A percentile compares a stretch with the other conserved stretches of the same genome.
phyloP scores from a whole-genome alignment of 2,797 vertebrate genomes.

The Microcaecilia unicolor region DNA sequence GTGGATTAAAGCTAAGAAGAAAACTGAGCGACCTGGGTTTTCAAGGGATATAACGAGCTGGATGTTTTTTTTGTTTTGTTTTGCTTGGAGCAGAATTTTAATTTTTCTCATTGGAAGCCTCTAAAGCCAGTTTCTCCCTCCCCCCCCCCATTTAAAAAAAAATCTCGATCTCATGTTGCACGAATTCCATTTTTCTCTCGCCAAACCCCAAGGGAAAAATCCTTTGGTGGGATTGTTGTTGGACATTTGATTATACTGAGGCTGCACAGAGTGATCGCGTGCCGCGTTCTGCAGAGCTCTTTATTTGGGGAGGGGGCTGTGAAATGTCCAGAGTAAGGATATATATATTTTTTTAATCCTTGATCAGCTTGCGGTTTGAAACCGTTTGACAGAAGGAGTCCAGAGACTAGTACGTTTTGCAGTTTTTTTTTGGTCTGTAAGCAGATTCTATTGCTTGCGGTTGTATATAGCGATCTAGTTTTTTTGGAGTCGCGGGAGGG shows the following conservation, averaged over 20 bases:
- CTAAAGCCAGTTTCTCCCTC: slow-evolving; percentile 2
- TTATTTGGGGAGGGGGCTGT: slow-evolving; percentile 16
- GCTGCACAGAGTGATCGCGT: slow-evolving; percentile 23
- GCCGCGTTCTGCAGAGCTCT: slow-evolving; percentile 22
- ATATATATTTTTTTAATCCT: too few species aligned
- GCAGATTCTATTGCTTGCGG: too few species aligned
- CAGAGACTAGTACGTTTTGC: too few species aligned
- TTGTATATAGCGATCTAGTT: too few species aligned
- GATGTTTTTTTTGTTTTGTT: slow-evolving; percentile 13
- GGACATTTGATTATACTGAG: slow-evolving; percentile 41
- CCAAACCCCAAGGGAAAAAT: not conserved
- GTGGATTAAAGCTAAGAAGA: slow-evolving; percentile 60
- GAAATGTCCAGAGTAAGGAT: too few species aligned
- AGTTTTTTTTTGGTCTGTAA: too few species aligned
- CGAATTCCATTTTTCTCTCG: slow-evolving; percentile 10
- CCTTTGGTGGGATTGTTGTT: slow-evolving; percentile 32
- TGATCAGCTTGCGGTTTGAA: too few species aligned
- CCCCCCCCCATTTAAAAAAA: too few species aligned
- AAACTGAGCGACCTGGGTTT: slow-evolving; percentile 31
- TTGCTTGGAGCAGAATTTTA: not conserved
- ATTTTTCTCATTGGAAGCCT: too few species aligned
- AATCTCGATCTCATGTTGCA: slow-evolving; percentile 17
- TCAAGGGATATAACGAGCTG: too few species aligned
- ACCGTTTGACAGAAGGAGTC: too few species aligned
- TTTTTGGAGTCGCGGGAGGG: too few species aligned